These are phyloP conservation scores for Lophius piscatorius DNA, from an alignment of 2,113 vertebrate species.

Conservation along the genomic window DNA sequence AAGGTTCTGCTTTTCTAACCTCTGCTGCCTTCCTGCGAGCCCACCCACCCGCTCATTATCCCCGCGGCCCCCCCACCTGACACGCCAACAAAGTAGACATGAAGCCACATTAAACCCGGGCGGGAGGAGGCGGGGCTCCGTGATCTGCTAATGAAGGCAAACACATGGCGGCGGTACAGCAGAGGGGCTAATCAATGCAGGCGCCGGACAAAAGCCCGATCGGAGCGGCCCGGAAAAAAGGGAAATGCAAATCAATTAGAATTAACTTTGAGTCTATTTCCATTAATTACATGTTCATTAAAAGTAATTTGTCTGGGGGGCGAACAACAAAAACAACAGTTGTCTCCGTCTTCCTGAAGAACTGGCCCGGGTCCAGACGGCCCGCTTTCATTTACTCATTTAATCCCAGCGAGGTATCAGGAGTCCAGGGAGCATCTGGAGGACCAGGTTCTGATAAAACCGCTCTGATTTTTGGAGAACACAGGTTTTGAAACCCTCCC, in stretches of 20 bases:
- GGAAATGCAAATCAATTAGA: slow-evolving; percentile 99
- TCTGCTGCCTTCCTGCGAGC: slow-evolving; percentile 88
- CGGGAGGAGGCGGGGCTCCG: slow-evolving; percentile 99
- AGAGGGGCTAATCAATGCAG: slow-evolving; percentile 95
- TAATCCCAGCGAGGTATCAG: slow-evolving; percentile 34
- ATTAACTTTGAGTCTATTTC: slow-evolving; percentile 96
- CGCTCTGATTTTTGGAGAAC: too few species aligned
- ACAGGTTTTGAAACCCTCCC: too few species aligned
- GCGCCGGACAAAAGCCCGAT: slow-evolving; percentile 88
- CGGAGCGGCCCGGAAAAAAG: slow-evolving; percentile 85
- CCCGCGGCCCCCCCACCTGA: slow-evolving; percentile 95
- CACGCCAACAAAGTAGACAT: slow-evolving; percentile 99
- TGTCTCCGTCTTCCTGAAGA: slow-evolving; percentile 87
- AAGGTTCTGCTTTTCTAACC: slow-evolving; percentile 99
- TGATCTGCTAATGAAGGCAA: slow-evolving; percentile 99
- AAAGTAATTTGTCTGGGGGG: slow-evolving; percentile 96
- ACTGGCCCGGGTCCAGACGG: slow-evolving; percentile 77
- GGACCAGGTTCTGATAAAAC: too few species aligned
- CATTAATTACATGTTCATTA: slow-evolving; percentile 99
- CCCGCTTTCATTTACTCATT: slow-evolving; percentile 6
- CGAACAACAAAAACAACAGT: slow-evolving; percentile 91
- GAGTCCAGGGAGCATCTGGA: too few species aligned
- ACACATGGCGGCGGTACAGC: slow-evolving; percentile 99
- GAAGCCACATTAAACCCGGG: slow-evolving; percentile 99
- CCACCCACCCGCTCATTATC: slow-evolving; percentile 99